Evolutionary conservation across 2,113 vertebrate genomes (phyloP).

Genomic region (Jacana jacana): DNA sequence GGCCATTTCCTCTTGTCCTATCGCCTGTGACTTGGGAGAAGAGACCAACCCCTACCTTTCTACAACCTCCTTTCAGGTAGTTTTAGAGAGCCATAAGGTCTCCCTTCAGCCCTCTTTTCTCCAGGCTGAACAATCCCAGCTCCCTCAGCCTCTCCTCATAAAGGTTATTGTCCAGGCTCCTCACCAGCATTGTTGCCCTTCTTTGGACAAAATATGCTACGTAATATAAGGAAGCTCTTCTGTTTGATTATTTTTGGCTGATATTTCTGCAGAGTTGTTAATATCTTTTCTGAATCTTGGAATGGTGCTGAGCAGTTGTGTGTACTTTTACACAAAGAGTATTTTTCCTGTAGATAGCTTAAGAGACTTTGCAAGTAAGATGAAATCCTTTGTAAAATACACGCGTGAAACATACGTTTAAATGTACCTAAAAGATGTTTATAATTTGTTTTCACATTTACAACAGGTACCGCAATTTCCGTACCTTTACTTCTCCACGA

Average conservation of each 20-base stretch:
- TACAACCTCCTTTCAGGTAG: too few relatives aligned
- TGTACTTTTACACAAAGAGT: neutral
- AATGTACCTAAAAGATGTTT: neutral
- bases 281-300: neutral
- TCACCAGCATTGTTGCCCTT: too few relatives aligned
- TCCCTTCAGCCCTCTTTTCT: too few relatives aligned
- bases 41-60: too few relatives aligned
- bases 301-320: neutral
- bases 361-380: neutral
- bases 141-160: too few relatives aligned
- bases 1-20: too few relatives aligned
- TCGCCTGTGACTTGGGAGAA: too few relatives aligned
- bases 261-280: neutral
- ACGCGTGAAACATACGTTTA: neutral
- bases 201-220: neutral
- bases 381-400: neutral
- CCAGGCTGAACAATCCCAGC: too few relatives aligned
- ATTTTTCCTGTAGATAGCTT: neutral
- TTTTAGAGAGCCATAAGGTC: too few relatives aligned
- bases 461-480: constrained; percentile 92
- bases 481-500: constrained; percentile 91
- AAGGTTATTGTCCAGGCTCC: too few relatives aligned
- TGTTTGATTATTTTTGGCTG: neutral
- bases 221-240: neutral
- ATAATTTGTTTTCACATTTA: neutral